Base-by-base conservation (phyloP, 1,140 invertebrate species). In the Acromyrmex heyeri region DNA sequence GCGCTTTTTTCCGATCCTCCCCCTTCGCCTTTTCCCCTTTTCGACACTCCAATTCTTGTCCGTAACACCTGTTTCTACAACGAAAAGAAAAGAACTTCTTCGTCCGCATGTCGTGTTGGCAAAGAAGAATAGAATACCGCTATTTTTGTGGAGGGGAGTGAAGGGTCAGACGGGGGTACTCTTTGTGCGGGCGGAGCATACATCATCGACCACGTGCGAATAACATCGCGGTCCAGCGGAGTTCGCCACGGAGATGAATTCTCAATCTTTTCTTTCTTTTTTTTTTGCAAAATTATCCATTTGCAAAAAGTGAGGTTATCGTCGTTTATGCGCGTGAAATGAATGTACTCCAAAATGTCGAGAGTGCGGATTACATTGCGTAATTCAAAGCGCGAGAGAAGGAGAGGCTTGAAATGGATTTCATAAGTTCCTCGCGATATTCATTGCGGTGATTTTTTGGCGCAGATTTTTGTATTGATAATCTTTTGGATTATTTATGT, bases 221-320 rank as follows among this genome's bases (percentile, higher is more conserved):
- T n/a, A 18, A 27, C 14, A 14, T 30, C 10, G 12, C 24, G 2
- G 44, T n/a, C 8, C 38, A 44, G 38, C 38, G 8, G 7, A 8
- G 0, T 8, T 55, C 53, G 14, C 14, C n/a, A 30, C 27, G 55
- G 7, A 21, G 2, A 27, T 12, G 8, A 57, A 12, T n/a, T 48
- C 5, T 6, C 14, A 0, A 8, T n/a, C 18, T 14, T 4, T 59
- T 30, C 30, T n/a, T 24, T 3, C 14, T 12, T 6, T 44, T 55
- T 21, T 34, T 10, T 67, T 3, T 10, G 55, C n/a, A 14, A 16
- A 21, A 50, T 0, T 21, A 73, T 82, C 18, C 24, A 73, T 82
- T 83, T 21, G 24, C 50, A 2, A 62, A 88, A 91, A 91, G 90
- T 91, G 89, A 91, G 90, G 90, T 91, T 91, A 91, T 87, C 69